Base-by-base conservation (phyloP, 2,113 vertebrate species). In the Otocyon megalotis region DNA sequence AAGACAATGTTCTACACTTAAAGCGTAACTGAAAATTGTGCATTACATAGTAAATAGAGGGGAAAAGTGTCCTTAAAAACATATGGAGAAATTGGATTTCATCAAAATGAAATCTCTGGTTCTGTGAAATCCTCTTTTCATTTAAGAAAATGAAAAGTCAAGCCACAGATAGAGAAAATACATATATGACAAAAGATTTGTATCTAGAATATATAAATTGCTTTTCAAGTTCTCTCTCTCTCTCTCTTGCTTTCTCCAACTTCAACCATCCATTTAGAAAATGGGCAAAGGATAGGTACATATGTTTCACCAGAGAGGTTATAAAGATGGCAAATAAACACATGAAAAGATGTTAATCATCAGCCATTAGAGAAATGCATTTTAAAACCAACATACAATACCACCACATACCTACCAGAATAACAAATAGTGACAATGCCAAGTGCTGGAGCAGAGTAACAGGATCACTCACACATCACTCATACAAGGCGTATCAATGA, bases 81-180 rank as follows among this genome's bases (percentile, higher is more conserved):
- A 30, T 76, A 71, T 82, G 86, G 69, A 80, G 28, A 48, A 67
- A 43, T 35, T 84, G 32, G 22, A 90, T 67, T 74, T 63, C 53
- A 93, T 65, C 11, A 93, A 43, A 77, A 94, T 77, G 32, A 87
- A 93, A 74, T 11, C 6, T 65, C 92, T 91, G 71, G 30, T n/a
- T 71, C 37, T 72, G 3, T 81, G 54, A 87, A 90, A 94, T 10
- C 37, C 3, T 54, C 26, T 93, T 12, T 58, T 54, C 26, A 92
- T 12, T 58, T 93, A 35, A 89, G 32, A 54, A 35, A 76, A 84
- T 20, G 14, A 79, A 95, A 86, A 92, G 80, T 20, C n/a, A 89
- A 81, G 20, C 22, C 35, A 83, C 26, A 53, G 35, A 54, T 9
- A 85, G n/a, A 43, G n/a, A 74, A 92, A 93, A 97, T 48, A 58